Base-by-base conservation (phyloP, 2,797 vertebrate species). In the Diglossa cyanea region DNA sequence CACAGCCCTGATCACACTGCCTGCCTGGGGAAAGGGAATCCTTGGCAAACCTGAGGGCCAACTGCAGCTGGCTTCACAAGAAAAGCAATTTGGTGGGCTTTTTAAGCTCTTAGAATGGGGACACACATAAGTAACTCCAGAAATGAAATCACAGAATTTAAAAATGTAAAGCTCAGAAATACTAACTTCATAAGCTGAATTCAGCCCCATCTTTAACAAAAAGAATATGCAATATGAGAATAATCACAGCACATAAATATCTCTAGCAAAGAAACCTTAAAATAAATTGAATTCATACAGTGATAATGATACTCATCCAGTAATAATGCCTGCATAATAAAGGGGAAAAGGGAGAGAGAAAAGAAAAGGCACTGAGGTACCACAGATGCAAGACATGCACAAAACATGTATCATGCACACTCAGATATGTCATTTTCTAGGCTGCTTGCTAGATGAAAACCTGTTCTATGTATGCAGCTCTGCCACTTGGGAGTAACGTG, bases 271-370 rank as follows among this genome's bases (percentile, higher is more conserved):
- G 19, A 83, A 86, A 72, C 6, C 5, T 86, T 92, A 24, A 75
- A 94, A 86, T 30, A 87, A 80, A 87, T 19, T 26, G 5, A 88
- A 84, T 79, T 70, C 15, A 26, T 72, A 68, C 66, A 68, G 81
- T 3, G 0, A 37, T 93, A 85, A 63, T 26, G 72, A 61, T 78
- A 82, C 35, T 45, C 42, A 25, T 75, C 65, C 83, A 95, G 63
- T 77, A 73, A 90, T 71, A 50, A 84, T 13, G 4, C 88, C 96
- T 96, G 78, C 66, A 54, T 62, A 93, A 67, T 25, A 95, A 94
- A 75, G 25, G 17, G 57, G 31, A 21, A 86, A 86, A 61, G 28
- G 17, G 39, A 13, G 37, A 51, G 53, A 42, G 15, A 33, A 6
- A 53, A 42, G 15, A 33, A 6, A 53, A 90, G 88, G 39, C 23